Conservation (phyloP, 2,113 vertebrate genomes). For the Percina caprodes region DNA sequence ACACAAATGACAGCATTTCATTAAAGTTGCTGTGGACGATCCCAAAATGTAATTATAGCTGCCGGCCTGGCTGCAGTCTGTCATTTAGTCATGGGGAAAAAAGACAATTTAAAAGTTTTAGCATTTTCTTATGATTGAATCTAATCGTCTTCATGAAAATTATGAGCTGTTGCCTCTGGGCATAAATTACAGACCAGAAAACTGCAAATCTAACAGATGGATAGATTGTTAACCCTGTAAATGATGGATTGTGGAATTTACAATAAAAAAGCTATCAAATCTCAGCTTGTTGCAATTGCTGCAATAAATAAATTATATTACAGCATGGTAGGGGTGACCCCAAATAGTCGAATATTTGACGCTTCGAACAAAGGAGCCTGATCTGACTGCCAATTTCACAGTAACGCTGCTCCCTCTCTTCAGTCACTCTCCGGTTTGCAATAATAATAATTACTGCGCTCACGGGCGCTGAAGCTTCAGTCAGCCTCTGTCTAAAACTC, state of each 20-base stretch:
- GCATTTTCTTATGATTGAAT: slow-evolving; percentile 1
- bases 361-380: too few species aligned
- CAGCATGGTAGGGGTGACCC: too few species aligned
- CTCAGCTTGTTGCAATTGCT: background rate
- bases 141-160: background rate
- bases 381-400: too few species aligned
- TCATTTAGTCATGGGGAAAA: background rate
- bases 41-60: slow-evolving; percentile 9
- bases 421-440: too few species aligned
- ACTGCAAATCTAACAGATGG: background rate
- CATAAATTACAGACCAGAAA: slow-evolving; percentile 3
- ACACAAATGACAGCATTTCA: background rate
- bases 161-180: slow-evolving; percentile 3
- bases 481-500: too few species aligned
- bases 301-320: background rate
- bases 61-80: slow-evolving; percentile 6
- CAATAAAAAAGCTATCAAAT: background rate
- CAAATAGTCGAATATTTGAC: too few species aligned
- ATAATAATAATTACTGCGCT: too few species aligned
- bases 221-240: background rate
- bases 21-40: slow-evolving; percentile 6
- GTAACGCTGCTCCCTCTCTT: too few species aligned
- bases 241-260: background rate
- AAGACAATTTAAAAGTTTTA: slow-evolving; percentile 9
- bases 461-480: too few species aligned